Base-by-base conservation (phyloP, 1,140 invertebrate genomes). In the Melitaea cinxia region DNA sequence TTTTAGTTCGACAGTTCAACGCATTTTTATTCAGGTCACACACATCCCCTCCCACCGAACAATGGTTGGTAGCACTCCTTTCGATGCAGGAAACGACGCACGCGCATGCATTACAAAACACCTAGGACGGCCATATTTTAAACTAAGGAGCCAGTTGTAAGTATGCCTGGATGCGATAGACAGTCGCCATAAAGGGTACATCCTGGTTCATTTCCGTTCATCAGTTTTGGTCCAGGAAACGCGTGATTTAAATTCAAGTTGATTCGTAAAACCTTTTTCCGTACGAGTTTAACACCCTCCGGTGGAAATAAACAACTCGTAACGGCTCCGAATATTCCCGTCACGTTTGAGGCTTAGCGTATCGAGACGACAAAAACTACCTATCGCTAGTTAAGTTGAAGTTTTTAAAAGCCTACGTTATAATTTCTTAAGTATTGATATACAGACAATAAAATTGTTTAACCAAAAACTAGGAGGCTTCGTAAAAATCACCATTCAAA, bases 21-120 rank as follows among this genome's bases (percentile, higher is more conserved):
- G 59, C 65, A 78, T 88, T 66, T 65, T 65, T 79, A 89, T 89
- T 80, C 86, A 50, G 45, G 49, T 75, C 84, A 83, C 83, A 82
- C 57, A 71, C 83, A 86, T 84, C 83, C 82, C 84, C 79, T 83
- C 82, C 77, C 68, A 74, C 72, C 68, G 68, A 88, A 89, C 86
- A 88, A 89, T 89, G 84, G 75, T 78, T 83, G 84, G 83, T 82
- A 87, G 83, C 82, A 77, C 82, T 83, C 85, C 84, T 86, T 89
- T 85, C 74, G 78, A 70, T 78, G 85, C 86, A 87, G 86, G 86
- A 89, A 89, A 78, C 81, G 68, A 42, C 72, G 85, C 59, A 89
- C 87, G 87, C 85, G 85, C 73, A 68, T 64, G 63, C 63, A 64
- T 65, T 89, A 86, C 81, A 78, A 89, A 88, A 81, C 78, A 78